These are phyloP conservation scores for Brachionus asplanchnoidis DNA, from an alignment of 1,140 invertebrate species.

Conservation along the genomic window DNA sequence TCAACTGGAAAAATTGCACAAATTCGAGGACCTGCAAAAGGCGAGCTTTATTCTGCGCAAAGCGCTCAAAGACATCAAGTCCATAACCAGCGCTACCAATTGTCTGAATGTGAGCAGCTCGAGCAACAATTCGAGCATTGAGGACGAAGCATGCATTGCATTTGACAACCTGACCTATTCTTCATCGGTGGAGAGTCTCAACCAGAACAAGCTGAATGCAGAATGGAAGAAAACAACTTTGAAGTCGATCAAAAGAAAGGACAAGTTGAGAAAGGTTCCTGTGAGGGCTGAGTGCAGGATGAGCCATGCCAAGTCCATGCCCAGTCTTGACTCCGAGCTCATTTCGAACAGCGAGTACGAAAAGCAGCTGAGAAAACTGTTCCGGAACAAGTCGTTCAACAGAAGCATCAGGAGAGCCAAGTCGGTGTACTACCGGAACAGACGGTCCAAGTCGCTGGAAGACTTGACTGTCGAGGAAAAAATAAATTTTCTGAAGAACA, in stretches of 20 bases:
- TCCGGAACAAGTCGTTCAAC: neutral
- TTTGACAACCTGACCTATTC: slow-evolving; percentile 36
- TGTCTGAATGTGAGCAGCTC: neutral
- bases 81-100: neutral
- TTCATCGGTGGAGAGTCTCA: slow-evolving; percentile 20
- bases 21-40: slow-evolving; percentile 22
- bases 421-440: slow-evolving; percentile 23
- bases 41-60: slow-evolving; percentile 8
- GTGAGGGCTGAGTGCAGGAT: neutral
- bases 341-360: neutral
- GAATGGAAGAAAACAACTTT: slow-evolving; percentile 8
- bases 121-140: neutral
- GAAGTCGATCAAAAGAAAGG: slow-evolving; percentile 31
- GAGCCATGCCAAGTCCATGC: slow-evolving; percentile 1
- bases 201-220: neutral
- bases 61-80: slow-evolving; percentile 1
- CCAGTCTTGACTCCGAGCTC: neutral
- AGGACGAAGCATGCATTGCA: neutral
- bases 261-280: neutral
- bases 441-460: slow-evolving; percentile 11
- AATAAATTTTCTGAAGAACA: neutral
- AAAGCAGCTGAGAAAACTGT: slow-evolving; percentile 2
- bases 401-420: slow-evolving; percentile 27
- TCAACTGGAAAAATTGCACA: neutral
- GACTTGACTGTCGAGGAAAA: slow-evolving; percentile 31